Conservation (phyloP, 2,113 vertebrate species). For the Semicossyphus pulcher region DNA sequence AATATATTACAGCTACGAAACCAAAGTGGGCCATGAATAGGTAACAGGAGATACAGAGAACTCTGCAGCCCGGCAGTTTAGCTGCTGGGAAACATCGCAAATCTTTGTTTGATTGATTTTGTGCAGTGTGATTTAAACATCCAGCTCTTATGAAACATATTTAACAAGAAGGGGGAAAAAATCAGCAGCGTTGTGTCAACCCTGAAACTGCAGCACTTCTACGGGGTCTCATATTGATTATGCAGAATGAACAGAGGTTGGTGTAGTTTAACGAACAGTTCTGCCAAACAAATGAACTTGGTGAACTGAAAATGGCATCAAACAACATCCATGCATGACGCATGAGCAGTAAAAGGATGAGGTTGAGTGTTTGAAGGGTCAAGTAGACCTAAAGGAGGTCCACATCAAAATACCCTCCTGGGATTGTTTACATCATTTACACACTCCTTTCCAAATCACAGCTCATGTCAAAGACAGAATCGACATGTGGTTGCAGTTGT, state of each 20-base stretch:
- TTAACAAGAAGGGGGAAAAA: too few relatives aligned
- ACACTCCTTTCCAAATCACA: neutral
- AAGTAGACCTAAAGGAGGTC: too few relatives aligned
- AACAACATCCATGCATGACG: conserved; percentile 40
- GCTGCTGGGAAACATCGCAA: neutral
- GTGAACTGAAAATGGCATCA: conserved; percentile 46
- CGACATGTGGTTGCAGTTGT: too few relatives aligned
- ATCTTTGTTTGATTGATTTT: too few relatives aligned
- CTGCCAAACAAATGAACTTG: conserved; percentile 1
- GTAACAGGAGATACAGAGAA: conserved; percentile 7
- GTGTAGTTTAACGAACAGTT: conserved; percentile 6
- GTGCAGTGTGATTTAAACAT: conserved; percentile 9
- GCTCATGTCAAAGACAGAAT: conserved; percentile 11
- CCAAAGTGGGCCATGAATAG: neutral
- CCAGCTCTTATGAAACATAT: too few relatives aligned
- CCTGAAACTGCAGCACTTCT: too few relatives aligned
- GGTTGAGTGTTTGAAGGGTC: conserved; percentile 27
- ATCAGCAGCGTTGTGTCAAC: too few relatives aligned
- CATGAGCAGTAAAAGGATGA: conserved; percentile 23
- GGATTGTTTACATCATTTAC: conserved; percentile 22
- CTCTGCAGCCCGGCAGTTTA: neutral
- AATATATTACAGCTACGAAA: neutral
- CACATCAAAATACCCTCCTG: conserved; percentile 1
- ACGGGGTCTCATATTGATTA: too few relatives aligned
- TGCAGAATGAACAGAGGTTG: conserved; percentile 1